phyloP scores from a whole-genome alignment of 2,113 vertebrate genomes.

The Rhynchomys soricoides region DNA sequence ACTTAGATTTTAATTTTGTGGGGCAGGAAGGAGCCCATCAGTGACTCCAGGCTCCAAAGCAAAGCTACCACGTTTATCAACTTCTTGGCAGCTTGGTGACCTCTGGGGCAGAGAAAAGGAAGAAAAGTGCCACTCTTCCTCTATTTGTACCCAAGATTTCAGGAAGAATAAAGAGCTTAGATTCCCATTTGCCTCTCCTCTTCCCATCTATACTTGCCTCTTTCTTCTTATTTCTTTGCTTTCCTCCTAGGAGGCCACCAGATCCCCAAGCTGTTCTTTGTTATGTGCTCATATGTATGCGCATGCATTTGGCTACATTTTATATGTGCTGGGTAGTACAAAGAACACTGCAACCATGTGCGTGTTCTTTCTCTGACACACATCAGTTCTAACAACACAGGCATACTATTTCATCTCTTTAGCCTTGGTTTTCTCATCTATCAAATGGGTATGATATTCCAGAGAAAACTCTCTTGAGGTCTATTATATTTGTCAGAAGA shows the following conservation, averaged over 20 bases:
- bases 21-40: slow-evolving; percentile 88
- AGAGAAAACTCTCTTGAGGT: background rate
- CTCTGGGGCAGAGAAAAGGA: slow-evolving; percentile 81
- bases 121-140: slow-evolving; percentile 72
- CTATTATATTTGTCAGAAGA: background rate
- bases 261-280: slow-evolving; percentile 69
- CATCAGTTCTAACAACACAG: background rate
- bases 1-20: slow-evolving; percentile 87
- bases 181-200: slow-evolving; percentile 50
- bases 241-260: slow-evolving; percentile 58
- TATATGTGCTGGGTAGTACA: background rate
- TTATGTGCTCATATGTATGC: slow-evolving; percentile 63
- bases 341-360: slow-evolving; percentile 33
- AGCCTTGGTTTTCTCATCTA: slow-evolving; percentile 48
- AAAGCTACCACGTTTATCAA: slow-evolving; percentile 87
- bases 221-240: slow-evolving; percentile 47
- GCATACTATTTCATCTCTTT: slow-evolving; percentile 14
- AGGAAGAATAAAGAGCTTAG: slow-evolving; percentile 62
- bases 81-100: slow-evolving; percentile 85
- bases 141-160: slow-evolving; percentile 38
- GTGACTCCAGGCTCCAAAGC: slow-evolving; percentile 85
- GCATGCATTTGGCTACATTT: slow-evolving; percentile 61
- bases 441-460: slow-evolving; percentile 26
- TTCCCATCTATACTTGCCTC: slow-evolving; percentile 41
- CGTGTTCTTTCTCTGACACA: slow-evolving; percentile 47